These are phyloP conservation scores for Cistogaster globosa DNA, from an alignment of 2,888 invertebrate genomes.

Conservation along the genomic window DNA sequence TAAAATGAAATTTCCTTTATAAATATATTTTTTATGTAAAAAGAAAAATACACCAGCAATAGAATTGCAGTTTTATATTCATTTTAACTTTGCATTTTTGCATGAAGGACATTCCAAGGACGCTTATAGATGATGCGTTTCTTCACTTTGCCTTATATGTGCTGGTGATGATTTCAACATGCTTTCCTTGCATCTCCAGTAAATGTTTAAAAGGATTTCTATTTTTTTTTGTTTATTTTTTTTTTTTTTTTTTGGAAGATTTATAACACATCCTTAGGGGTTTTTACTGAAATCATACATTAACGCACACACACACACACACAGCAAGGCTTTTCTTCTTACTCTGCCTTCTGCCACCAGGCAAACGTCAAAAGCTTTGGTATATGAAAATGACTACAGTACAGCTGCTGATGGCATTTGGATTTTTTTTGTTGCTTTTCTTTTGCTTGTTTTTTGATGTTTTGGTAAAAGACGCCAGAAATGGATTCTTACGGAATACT, in stretches of 20 bases:
- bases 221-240: too few species aligned
- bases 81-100: neutral
- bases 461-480: conserved; percentile 66
- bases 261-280: conserved; percentile 67
- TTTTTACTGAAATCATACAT: conserved; percentile 44
- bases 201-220: conserved; percentile 44
- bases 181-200: conserved; percentile 19
- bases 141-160: conserved; percentile 44
- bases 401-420: conserved; percentile 61
- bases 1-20: conserved; percentile 15
- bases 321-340: neutral
- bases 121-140: conserved; percentile 64
- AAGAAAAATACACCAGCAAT: conserved; percentile 6
- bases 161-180: conserved; percentile 46
- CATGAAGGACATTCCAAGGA: conserved; percentile 75
- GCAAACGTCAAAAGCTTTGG: conserved; percentile 63
- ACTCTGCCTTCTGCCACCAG: conserved; percentile 22
- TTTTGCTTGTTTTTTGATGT: conserved; percentile 14
- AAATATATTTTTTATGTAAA: neutral
- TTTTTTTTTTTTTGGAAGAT: conserved; percentile 31
- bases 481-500: conserved; percentile 74
- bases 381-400: conserved; percentile 55
- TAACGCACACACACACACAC: conserved; percentile 19
- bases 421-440: conserved; percentile 10
- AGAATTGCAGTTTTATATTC: conserved; percentile 31